Evolutionary conservation across 2,113 vertebrate species (phyloP).

Genomic region (Cinclus cinclus): DNA sequence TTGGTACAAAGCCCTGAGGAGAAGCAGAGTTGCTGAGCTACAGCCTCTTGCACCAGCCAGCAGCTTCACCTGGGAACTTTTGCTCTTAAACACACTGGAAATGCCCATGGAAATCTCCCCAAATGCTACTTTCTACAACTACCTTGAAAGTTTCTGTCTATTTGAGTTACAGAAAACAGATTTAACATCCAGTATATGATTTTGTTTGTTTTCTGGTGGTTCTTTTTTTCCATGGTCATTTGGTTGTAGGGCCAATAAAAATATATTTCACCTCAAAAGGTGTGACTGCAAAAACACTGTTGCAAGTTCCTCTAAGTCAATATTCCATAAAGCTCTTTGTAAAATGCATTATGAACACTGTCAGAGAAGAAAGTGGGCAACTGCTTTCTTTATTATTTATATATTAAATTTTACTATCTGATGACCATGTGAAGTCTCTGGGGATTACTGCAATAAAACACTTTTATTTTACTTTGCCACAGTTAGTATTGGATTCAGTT

Average conservation of each 20-base stretch:
- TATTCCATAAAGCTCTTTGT: background rate
- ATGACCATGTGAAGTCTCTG: background rate
- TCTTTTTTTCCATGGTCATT: background rate
- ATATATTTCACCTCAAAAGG: background rate
- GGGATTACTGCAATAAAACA: background rate
- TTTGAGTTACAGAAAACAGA: background rate
- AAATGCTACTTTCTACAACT: background rate
- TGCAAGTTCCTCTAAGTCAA: background rate
- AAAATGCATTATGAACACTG: background rate
- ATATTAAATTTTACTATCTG: background rate
- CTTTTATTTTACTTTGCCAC: background rate
- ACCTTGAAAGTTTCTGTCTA: background rate
- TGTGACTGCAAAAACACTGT: background rate
- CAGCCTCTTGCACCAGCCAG: background rate
- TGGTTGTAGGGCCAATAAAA: background rate
- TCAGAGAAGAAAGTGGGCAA: background rate
- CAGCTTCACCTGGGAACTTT: background rate
- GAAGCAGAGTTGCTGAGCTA: background rate
- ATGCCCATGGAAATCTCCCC: background rate
- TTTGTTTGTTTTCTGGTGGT: background rate
- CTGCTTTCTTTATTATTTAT: background rate
- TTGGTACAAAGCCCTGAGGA: background rate
- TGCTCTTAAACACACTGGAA: background rate
- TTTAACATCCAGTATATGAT: background rate
- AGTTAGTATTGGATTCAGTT: background rate